Conservation (phyloP, 2,113 vertebrate genomes). For the Coryphaenoides rupestris region DNA sequence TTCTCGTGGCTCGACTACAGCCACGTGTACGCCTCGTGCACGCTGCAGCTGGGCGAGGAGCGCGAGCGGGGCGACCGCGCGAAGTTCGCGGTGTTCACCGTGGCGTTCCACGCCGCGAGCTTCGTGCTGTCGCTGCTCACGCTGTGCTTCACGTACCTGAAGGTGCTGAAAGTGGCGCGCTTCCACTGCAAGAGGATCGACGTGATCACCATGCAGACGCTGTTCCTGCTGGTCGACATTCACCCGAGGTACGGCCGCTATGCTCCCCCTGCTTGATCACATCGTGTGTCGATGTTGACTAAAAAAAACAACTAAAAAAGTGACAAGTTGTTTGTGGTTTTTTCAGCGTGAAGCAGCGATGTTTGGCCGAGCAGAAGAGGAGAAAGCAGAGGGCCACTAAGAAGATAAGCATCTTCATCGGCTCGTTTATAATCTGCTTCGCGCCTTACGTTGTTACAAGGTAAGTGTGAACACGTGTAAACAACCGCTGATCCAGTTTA, state of each 20-base stretch:
- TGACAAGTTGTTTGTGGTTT: constrained; percentile 23
- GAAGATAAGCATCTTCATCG: constrained; percentile 86
- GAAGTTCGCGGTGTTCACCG: constrained; percentile 77
- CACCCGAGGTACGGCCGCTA: constrained; percentile 74
- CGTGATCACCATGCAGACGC: constrained; percentile 82
- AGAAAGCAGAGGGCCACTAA: constrained; percentile 77
- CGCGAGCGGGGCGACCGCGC: constrained; percentile 64
- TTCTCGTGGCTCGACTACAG: constrained; percentile 82
- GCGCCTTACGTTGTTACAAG: constrained; percentile 81
- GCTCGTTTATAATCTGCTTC: constrained; percentile 83
- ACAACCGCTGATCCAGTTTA: too few relatives aligned
- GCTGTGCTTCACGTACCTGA: constrained; percentile 80
- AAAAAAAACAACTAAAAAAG: too few relatives aligned
- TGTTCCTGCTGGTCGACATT: constrained; percentile 83
- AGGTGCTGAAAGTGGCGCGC: constrained; percentile 80
- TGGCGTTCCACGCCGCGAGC: constrained; percentile 79
- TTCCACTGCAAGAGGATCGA: constrained; percentile 82
- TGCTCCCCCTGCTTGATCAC: too few relatives aligned
- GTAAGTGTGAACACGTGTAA: constrained; percentile 53
- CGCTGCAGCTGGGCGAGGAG: constrained; percentile 69
- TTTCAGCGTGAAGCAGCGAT: constrained; percentile 79
- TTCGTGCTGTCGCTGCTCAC: constrained; percentile 79
- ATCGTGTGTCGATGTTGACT: too few relatives aligned
- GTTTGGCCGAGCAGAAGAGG: constrained; percentile 80
- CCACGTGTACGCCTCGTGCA: constrained; percentile 78